Evolutionary conservation across 1,140 invertebrate genomes (phyloP), one percentile per base, ranked within the genome.

Genomic region (Prorops nasuta): DNA sequence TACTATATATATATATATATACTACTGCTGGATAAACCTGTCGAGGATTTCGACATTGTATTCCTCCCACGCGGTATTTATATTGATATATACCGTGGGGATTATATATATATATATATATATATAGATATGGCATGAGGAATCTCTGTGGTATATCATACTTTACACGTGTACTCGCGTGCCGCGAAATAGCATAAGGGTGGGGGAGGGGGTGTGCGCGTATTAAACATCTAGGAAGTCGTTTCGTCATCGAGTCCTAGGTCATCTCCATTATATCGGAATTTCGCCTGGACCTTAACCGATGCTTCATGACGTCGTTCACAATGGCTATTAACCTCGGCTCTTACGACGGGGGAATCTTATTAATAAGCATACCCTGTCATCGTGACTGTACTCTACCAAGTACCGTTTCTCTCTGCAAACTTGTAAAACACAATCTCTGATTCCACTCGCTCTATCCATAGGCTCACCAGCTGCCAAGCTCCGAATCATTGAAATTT

Each of bases 241-340:
- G 63, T 75, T 73, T 68, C 70, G 66, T 74, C 64, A 72, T 66
- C 57, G 57, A 71, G 67, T 69, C 67, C 56, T 63, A 68, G 71
- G 69, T 72, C 71, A 69, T 70, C 63, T 58, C 61, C 60, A 74
- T 75, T 73, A 75, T 70, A 70, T 65, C 48, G 67, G 72, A 73
- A 75, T 75, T 72, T 69, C 49, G 45, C 62, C 61, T 60, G 51
- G 55, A 57, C 51, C 51, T 62, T 59, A 64, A 55, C 64, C 57
- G 52, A 52, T 49, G 48, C 36, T 47, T 56, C 48, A 24, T 34
- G 45, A 54, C 51, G 38, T 24, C 18, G 31, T 49, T 56, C 58
- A 69, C 64, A 67, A 68, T 72, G 61, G 60, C 69, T 70, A 70
- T 71, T 72, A 73, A 69, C 72, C 66, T 62, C 53, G 46, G 39